Percentiles rank a stretch among this genome's conserved stretches.
Conservation (phyloP, 2,888 invertebrate species). For the Drosophila trichaetosa region DNA sequence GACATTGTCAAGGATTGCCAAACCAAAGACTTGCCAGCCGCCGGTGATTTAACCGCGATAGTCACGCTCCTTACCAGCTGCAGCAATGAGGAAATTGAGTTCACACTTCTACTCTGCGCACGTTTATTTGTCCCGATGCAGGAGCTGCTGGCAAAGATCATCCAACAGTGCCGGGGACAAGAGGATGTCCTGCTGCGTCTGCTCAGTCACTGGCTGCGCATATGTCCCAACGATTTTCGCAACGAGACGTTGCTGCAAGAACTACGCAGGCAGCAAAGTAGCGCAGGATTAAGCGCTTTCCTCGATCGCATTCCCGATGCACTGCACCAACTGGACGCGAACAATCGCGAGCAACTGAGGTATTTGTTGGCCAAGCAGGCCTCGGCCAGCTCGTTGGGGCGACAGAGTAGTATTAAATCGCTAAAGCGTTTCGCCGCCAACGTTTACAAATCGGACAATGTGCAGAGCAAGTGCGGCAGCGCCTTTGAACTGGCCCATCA, state of each 20-base stretch:
- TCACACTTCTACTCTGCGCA: slow-evolving; percentile 82
- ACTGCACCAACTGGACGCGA: slow-evolving; percentile 24
- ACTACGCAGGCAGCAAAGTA: slow-evolving; percentile 92
- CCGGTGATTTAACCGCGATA: slow-evolving; percentile 52
- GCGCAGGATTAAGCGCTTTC: slow-evolving; percentile 84
- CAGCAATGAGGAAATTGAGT: slow-evolving; percentile 91
- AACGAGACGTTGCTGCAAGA: slow-evolving; percentile 96
- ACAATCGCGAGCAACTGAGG: slow-evolving; percentile 85
- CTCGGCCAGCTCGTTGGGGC: slow-evolving; percentile 59
- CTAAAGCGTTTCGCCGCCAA: slow-evolving; percentile 85
- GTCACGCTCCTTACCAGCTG: slow-evolving; percentile 62
- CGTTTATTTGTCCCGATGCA: slow-evolving; percentile 87
- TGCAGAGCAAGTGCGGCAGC: slow-evolving; percentile 90
- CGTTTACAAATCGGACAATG: slow-evolving; percentile 78
- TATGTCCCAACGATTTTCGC: slow-evolving; percentile 97
- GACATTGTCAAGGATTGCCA: slow-evolving; percentile 45
- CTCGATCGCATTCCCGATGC: slow-evolving; percentile 86
- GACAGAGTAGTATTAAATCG: slow-evolving; percentile 74
- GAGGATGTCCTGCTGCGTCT: slow-evolving; percentile 84
- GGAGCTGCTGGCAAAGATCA: slow-evolving; percentile 92
- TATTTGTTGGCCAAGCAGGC: slow-evolving; percentile 57
- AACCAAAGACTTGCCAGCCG: slow-evolving; percentile 62
- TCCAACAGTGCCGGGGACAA: slow-evolving; percentile 87
- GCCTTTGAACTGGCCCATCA: slow-evolving; percentile 95
- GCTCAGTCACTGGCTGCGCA: slow-evolving; percentile 95